Evolutionary conservation across 2,888 invertebrate species (phyloP).

Genomic region (Lepidonotus clava): DNA sequence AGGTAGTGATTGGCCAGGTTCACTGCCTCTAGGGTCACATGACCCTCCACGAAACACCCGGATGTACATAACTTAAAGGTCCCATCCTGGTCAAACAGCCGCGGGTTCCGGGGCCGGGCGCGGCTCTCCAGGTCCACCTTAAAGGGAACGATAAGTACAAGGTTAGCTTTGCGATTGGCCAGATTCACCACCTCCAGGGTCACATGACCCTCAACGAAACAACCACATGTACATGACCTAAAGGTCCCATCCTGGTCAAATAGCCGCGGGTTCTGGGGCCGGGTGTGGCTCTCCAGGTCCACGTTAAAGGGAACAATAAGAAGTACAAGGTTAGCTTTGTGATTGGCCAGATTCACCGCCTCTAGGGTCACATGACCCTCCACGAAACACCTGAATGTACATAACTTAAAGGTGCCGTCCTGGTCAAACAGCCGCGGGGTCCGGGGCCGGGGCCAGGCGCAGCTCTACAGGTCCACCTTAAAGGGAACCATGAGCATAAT

Average conservation of each 20-base stretch:
- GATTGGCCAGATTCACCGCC: background rate
- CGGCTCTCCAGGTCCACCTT: background rate
- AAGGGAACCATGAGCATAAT: too few relatives aligned
- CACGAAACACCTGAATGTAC: background rate
- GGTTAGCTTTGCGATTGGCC: too few relatives aligned
- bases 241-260: background rate
- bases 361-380: background rate
- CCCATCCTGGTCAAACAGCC: background rate
- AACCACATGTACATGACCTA: background rate
- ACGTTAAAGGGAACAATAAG: too few relatives aligned
- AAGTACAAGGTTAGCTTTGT: too few relatives aligned
- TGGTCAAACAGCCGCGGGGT: background rate
- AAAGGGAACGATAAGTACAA: too few relatives aligned
- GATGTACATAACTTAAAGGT: background rate
- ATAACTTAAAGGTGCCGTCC: background rate
- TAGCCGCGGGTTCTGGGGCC: background rate
- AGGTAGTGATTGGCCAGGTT: background rate
- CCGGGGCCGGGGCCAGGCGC: background rate
- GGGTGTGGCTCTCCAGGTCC: background rate
- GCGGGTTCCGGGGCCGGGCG: background rate
- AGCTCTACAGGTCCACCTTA: background rate
- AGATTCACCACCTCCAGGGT: background rate
- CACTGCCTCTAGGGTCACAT: background rate
- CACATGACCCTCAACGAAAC: background rate
- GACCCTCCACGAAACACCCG: background rate